Conservation (phyloP, 2,797 vertebrate species). For the Alcedo quadribrachys region DNA sequence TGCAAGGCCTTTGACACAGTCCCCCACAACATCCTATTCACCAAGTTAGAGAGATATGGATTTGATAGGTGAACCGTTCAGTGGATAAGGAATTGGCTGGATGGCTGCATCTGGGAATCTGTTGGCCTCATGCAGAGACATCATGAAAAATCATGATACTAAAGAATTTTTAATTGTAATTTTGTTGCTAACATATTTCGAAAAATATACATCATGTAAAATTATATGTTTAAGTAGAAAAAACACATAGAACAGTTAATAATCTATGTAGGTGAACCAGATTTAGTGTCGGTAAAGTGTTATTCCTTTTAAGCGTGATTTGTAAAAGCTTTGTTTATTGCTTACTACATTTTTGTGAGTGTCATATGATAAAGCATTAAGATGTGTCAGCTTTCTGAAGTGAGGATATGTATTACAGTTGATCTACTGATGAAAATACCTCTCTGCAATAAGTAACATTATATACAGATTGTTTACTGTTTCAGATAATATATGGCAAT, state of each 20-base stretch:
- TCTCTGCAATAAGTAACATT: not conserved
- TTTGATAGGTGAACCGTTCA: no score
- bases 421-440: not conserved
- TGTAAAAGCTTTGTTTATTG: not conserved
- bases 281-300: not conserved
- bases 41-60: no score
- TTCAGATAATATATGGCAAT: not conserved
- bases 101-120: not conserved
- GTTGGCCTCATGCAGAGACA: not conserved
- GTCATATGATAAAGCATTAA: not conserved
- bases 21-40: no score
- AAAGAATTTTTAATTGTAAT: not conserved
- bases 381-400: not conserved
- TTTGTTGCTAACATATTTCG: not conserved
- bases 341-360: not conserved
- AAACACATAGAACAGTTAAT: not conserved
- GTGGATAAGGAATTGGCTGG: no score
- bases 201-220: not conserved
- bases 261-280: not conserved
- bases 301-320: not conserved
- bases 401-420: not conserved
- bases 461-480: not conserved
- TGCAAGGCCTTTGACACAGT: no score
- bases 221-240: not conserved
- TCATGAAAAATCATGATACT: no score